Evolutionary conservation across 2,797 vertebrate species (phyloP).

Genomic region (Diplodus puntazzo): DNA sequence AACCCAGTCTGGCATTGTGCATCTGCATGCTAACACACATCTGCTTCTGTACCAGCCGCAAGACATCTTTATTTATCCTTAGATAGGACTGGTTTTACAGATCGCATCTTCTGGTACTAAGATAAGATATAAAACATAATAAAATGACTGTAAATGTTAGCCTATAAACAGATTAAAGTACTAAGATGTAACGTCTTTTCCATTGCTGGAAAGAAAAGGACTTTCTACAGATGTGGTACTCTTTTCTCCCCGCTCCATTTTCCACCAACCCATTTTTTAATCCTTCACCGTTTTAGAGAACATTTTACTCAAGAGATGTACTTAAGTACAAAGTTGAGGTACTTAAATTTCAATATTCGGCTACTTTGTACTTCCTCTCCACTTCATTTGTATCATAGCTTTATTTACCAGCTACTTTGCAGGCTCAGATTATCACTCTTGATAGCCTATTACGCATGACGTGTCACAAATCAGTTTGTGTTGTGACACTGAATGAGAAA

Average conservation of each 20-base stretch:
- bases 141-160: neutral
- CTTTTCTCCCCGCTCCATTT: neutral
- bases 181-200: neutral
- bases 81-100: neutral
- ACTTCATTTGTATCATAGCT: too few relatives aligned
- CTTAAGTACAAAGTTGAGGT: too few relatives aligned
- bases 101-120: neutral
- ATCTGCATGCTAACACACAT: conserved; percentile 22
- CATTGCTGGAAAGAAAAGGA: neutral
- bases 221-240: neutral
- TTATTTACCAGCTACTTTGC: too few relatives aligned
- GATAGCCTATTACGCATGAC: too few relatives aligned
- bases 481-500: too few relatives aligned
- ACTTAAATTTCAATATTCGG: too few relatives aligned
- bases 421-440: too few relatives aligned
- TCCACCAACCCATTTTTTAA: neutral
- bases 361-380: too few relatives aligned
- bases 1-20: conserved; percentile 8
- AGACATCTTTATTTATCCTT: conserved; percentile 17
- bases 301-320: too few relatives aligned
- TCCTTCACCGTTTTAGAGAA: too few relatives aligned
- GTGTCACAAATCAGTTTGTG: too few relatives aligned
- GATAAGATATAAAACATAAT: neutral
- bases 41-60: neutral
- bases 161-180: neutral